phyloP scores from a whole-genome alignment of 2,113 vertebrate genomes.

The Sinocyclocheilus anophthalmus region DNA sequence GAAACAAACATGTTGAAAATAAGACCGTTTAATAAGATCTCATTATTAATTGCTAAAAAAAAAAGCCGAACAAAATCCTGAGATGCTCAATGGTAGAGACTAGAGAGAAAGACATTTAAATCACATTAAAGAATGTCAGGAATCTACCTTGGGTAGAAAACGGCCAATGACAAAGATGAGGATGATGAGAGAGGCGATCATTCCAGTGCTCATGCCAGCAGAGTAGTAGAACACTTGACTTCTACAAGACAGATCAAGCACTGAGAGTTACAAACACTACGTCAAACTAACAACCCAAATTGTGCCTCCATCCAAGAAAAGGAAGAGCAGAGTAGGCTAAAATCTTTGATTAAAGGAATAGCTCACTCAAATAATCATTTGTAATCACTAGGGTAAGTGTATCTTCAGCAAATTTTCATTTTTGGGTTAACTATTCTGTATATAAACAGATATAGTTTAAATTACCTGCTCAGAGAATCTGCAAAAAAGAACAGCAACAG shows the following conservation, averaged over 20 bases:
- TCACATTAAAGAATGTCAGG: neutral
- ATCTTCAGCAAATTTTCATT: too few species aligned
- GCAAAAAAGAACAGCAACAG: conserved; percentile 85
- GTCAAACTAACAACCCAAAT: neutral
- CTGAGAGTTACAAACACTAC: neutral
- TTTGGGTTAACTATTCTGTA: too few species aligned
- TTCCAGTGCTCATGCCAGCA: conserved; percentile 87
- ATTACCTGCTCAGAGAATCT: conserved; percentile 89
- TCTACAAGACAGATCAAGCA: conserved; percentile 68
- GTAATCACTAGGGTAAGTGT: too few species aligned
- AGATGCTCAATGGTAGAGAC: neutral
- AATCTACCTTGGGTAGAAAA: conserved; percentile 86
- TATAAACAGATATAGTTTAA: neutral
- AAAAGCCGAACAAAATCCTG: neutral
- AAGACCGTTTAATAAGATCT: neutral
- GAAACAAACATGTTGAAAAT: conserved; percentile 10
- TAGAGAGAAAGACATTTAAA: neutral
- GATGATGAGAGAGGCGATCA: conserved; percentile 91
- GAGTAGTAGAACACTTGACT: conserved; percentile 94
- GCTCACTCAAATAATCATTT: too few species aligned
- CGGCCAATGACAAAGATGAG: conserved; percentile 86
- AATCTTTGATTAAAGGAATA: too few species aligned
- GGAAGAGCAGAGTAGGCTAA: neutral
- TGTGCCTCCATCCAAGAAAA: neutral
- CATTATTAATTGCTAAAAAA: neutral